A percentile compares a stretch with the other conserved stretches of the same genome.
phyloP scores from a whole-genome alignment of 2,797 vertebrate genomes.

The Taeniopygia guttata region DNA sequence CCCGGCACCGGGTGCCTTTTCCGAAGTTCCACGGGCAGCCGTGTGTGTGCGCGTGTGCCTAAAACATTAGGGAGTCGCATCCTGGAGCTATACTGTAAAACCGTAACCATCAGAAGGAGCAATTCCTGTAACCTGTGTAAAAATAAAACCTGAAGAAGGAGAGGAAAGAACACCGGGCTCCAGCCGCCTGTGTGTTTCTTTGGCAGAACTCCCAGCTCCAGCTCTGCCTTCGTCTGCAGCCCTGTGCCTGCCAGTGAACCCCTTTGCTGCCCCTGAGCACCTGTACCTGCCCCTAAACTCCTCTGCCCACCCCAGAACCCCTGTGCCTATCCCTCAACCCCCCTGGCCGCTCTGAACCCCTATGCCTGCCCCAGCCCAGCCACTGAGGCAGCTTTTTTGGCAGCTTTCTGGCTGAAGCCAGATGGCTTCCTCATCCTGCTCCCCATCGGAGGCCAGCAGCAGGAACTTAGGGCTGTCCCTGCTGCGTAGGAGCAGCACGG shows the following conservation, averaged over 20 bases:
- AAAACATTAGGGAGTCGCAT: not conserved
- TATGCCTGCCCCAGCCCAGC: not conserved
- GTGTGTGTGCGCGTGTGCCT: not conserved
- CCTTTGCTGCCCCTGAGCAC: not conserved
- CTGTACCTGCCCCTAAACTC: not conserved
- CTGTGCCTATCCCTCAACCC: not conserved
- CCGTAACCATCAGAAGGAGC: not conserved
- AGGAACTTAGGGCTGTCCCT: not conserved
- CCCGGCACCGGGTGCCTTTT: not conserved
- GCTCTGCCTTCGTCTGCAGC: not conserved
- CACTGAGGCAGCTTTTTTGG: not conserved
- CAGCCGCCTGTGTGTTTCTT: fast-evolving
- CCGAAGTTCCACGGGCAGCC: not conserved
- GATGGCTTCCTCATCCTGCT: not conserved
- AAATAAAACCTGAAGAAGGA: too few species aligned
- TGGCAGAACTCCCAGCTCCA: not conserved
- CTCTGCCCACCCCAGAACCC: not conserved
- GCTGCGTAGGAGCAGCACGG: not conserved
- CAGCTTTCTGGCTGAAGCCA: not conserved
- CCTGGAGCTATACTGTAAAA: not conserved
- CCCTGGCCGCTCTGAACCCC: too few species aligned
- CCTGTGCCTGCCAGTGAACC: not conserved
- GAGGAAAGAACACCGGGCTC: not conserved
- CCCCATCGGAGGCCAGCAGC: not conserved
- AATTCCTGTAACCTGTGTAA: not conserved